Base-by-base conservation (phyloP, 2,113 vertebrate genomes). In the Chroicocephalus ridibundus region DNA sequence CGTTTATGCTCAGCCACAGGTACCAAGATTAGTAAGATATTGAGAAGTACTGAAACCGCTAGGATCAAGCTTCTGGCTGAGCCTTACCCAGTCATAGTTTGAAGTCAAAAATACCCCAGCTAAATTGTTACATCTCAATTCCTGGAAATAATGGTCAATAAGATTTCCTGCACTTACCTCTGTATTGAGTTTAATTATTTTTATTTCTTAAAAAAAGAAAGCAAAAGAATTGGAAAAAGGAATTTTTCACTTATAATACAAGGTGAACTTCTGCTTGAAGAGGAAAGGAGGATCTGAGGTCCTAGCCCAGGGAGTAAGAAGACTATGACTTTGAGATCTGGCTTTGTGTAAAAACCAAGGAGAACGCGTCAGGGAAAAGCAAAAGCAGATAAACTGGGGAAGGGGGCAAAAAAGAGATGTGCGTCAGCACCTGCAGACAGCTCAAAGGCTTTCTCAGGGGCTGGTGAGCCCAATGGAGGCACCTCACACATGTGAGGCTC, bases 361-460 rank as follows among this genome's bases (percentile, higher is more conserved):
- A 74, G 38, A 89, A 82, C 19, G 2, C 26, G 66, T 11, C 42
- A 78, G 29, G 10, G 21, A 82, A 70, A 80, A 86, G 29, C 11
- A 81, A 75, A 82, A 65, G n/a, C 10, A 69, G 54, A 52, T 24
- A 68, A 76, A 62, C 15, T 38, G 52, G n/a, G n/a, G 38, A 60
- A 68, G 15, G 1, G 2, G 5, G 9, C 38, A 38, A 38, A 5
- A 71, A 6, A 72, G 10, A 69, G 27, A 75, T 0, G 0, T 29
- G 1, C 32, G 22, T 25, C 34, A 81, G 46, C 8, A 82, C 14
- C 64, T 88, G 36, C 34, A 66, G 68, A 14, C 4, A 54, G 15
- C 24, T 70, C 4, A 1, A 51, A 87, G 47, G 17, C 7, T 85
- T 93, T 84, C 29, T 36, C 17, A 74, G 52, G 36, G 10, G 26